Evolutionary conservation across 2,888 invertebrate genomes (phyloP), one percentile per base, ranked within the genome.

Genomic region (Eristalinus aeneus): DNA sequence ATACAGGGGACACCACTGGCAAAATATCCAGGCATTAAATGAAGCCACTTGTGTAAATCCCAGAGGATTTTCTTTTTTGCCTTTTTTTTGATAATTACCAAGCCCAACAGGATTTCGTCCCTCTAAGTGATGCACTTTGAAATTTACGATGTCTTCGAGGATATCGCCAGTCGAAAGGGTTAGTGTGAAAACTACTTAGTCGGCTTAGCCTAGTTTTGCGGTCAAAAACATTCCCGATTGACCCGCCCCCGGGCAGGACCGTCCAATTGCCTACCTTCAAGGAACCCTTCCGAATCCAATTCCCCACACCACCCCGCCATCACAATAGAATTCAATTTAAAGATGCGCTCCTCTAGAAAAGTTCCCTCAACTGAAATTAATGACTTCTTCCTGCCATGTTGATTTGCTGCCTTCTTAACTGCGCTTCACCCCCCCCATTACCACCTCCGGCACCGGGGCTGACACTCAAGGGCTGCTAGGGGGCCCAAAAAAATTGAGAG

Each of bases 331-430:
- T 80, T 80, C 61, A 86, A 82, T 86, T 86, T 78, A 77, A 75
- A 75, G 68, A 69, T 73, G 46, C 67, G 22, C 32, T 27, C 12
- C 39, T 11, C 39, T 20, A 63, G 63, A 69, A 69, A 72, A 65
- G 11, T 78, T 72, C 71, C 73, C 72, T 85, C 85, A 76, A 81
- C 64, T 77, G 69, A 85, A 85, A 85, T 85, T 85, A 85, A 85
- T 85, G 81, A 85, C 73, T 74, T 64, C 46, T 73, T 63, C 73
- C 68, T 73, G 46, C 69, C 58, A 64, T 77, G 80, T 81, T 76
- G 73, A 77, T 85, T 84, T 75, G 82, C 46, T 8, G 46, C 67
- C 72, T 76, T 78, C 36, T 73, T 58, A 63, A 63, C 61, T 79
- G 68, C 76, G 64, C 60, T 60, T 72, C 34, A 36, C 68, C 63